Evolutionary conservation across 2,113 vertebrate genomes (phyloP), one percentile per base, ranked within the genome.

Genomic region (Pagrus major): DNA sequence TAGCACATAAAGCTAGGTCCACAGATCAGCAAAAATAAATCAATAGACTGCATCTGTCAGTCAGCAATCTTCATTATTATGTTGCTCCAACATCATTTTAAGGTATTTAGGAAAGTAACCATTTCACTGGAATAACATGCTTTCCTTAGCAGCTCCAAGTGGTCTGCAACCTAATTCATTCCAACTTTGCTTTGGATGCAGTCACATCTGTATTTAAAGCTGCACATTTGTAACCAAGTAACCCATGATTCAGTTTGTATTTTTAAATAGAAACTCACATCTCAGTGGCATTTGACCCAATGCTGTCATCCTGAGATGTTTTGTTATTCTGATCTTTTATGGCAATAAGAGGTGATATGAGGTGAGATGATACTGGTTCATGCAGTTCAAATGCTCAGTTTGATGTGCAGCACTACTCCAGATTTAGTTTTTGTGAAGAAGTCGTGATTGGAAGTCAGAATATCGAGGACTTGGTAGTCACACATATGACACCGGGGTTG

Each of bases 131-230:
- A 49, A 54, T 46, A 59, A 46, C 54, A 23, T 71, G 3, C 6
- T 27, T 47, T 60, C 6, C 18, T 23, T 4, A 9, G 9, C 11
- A 59, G 2, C 15, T 47, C 15, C 41, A 56, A 47, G 16, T 16
- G 31, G n/a, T 21, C 49, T 59, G n/a, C 41, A 68, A 60, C 9
- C 33, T 12, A 31, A 41, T 46, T 71, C 1, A 64, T 35, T 64
- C 8, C 9, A 55, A 18, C n/a, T 6, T 29, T 39, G 35, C 31
- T 8, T 21, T 52, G 20, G 44, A 21, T 51, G 1, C 21, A 73
- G 39, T 46, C 41, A 58, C 21, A 71, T 71, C 42, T 31, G 23
- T 31, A 59, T 77, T 39, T 42, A 67, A 27, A 51, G 61, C 63
- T 67, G 16, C 52, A 76, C 41, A 46, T 39, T 15, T 37, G 9